Percentiles rank a stretch among this genome's conserved stretches.
phyloP scores from a whole-genome alignment of 2,113 vertebrate genomes.

The Cairina moschata region DNA sequence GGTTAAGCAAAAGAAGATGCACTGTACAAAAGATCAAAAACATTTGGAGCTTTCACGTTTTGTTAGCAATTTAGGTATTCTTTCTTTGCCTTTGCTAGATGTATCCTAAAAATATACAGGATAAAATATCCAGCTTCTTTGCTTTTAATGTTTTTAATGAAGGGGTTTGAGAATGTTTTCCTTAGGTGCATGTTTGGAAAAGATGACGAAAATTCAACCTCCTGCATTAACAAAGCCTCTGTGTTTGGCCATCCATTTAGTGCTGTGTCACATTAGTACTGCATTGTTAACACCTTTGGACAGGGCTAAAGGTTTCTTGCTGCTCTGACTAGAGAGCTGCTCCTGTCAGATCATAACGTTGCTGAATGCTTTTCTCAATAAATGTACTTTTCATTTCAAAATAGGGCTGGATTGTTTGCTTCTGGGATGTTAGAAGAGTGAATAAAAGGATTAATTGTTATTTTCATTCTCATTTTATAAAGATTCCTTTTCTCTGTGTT shows the following conservation, averaged over 20 bases:
- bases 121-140: neutral
- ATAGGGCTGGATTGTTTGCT: neutral
- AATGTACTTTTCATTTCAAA: neutral
- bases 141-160: neutral
- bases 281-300: conserved; percentile 55
- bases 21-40: fast-evolving
- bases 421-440: neutral
- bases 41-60: neutral
- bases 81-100: neutral
- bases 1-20: neutral
- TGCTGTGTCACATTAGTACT: conserved; percentile 30
- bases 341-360: neutral
- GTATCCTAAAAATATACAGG: neutral
- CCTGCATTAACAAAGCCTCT: neutral
- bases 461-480: neutral
- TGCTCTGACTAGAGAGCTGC: conserved; percentile 16
- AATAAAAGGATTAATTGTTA: conserved; percentile 14
- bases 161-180: neutral
- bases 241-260: conserved; percentile 54
- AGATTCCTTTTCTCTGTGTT: neutral
- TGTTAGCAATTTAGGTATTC: neutral
- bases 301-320: conserved; percentile 44
- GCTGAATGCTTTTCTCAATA: conserved; percentile 10
- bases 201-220: neutral
- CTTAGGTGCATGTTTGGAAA: neutral